phyloP scores from a whole-genome alignment of 2,888 invertebrate genomes.

The Strigamia crassipes region DNA sequence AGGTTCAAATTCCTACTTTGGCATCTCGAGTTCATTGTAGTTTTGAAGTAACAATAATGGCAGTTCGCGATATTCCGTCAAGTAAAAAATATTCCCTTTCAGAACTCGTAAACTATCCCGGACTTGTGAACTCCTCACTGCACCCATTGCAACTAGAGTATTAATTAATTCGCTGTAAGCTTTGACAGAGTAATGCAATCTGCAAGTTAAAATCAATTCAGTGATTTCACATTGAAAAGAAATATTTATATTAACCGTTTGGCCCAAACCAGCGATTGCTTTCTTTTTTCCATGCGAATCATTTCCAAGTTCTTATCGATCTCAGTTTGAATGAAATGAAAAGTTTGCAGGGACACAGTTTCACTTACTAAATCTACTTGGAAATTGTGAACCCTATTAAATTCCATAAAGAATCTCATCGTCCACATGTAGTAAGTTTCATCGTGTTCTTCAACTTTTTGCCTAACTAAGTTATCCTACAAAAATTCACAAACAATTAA shows the following conservation, averaged over 20 bases:
- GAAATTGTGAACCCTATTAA: slow-evolving; percentile 85
- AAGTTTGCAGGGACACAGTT: slow-evolving; percentile 86
- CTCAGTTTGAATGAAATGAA: slow-evolving; percentile 93
- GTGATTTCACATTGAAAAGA: not conserved
- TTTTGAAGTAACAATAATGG: slow-evolving; percentile 77
- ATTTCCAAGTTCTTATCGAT: slow-evolving; percentile 83
- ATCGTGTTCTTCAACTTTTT: slow-evolving; percentile 73
- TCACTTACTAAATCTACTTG: slow-evolving; percentile 89
- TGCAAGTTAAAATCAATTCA: not conserved
- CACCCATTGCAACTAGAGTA: slow-evolving; percentile 82
- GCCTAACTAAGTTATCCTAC: slow-evolving; percentile 23
- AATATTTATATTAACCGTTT: slow-evolving; percentile 58
- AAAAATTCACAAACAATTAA: not conserved
- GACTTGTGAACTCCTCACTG: slow-evolving; percentile 70
- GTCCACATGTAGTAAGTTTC: slow-evolving; percentile 95
- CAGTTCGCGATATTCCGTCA: slow-evolving; percentile 90
- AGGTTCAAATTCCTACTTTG: slow-evolving; percentile 61
- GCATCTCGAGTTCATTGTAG: slow-evolving; percentile 84
- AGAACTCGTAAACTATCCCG: slow-evolving; percentile 81
- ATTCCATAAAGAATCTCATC: slow-evolving; percentile 95
- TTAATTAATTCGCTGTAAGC: slow-evolving; percentile 81
- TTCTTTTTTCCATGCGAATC: slow-evolving; percentile 86
- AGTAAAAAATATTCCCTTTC: slow-evolving; percentile 89
- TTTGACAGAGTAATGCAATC: slow-evolving; percentile 78
- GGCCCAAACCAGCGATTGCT: slow-evolving; percentile 80